Base-by-base conservation (phyloP, 2,888 invertebrate species). In the Xanthorhoe spadicearia region DNA sequence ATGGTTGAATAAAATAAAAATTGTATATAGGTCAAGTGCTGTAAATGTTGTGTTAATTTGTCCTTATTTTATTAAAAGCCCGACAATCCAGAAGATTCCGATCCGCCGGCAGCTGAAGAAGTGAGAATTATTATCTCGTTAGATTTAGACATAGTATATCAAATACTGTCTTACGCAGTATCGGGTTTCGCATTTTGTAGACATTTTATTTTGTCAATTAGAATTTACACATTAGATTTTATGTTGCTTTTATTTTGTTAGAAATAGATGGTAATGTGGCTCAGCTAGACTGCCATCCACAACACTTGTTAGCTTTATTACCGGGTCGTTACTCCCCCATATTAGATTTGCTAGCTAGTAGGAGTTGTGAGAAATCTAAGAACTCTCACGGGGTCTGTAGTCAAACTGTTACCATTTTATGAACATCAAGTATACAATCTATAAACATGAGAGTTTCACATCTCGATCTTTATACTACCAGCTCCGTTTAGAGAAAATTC, bases 121-220 rank as follows among this genome's bases (percentile, higher is more conserved):
- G 61, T 61, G 61, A 61, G 61, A 61, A 48, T 48, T 18, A 61
- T 19, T 55, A 61, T 38, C 54, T 50, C 55, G 46, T 17, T 61
- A 61, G 55, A 54, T 48, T 55, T 61, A 61, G 49, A 49, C 43
- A 56, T 61, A 55, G 49, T 52, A 15, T 50, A 50, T 60, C 35
- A 17, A 35, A 50, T 58, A 50, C 32, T 35, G 19, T 53, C n/a
- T 38, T 43, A 55, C n/a, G 56, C 46, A 53, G 53, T 53, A 15
- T 32, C 17, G 53, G 50, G 17, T 32, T 32, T 18, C 17, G 9
- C 52, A 28, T 6, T 32, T 19, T 23, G 23, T 52, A 60, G 60
- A 52, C 43, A 28, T 32, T 52, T 52, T 32, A 10, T 15, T 51
- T 52, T 10, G 9, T 23, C 9, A n/a, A 48, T 49, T 35, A 48